A percentile compares a stretch with the other conserved stretches of the same genome.
Evolutionary conservation across 2,888 invertebrate species (phyloP).

Genomic region (Watsonalla binaria): DNA sequence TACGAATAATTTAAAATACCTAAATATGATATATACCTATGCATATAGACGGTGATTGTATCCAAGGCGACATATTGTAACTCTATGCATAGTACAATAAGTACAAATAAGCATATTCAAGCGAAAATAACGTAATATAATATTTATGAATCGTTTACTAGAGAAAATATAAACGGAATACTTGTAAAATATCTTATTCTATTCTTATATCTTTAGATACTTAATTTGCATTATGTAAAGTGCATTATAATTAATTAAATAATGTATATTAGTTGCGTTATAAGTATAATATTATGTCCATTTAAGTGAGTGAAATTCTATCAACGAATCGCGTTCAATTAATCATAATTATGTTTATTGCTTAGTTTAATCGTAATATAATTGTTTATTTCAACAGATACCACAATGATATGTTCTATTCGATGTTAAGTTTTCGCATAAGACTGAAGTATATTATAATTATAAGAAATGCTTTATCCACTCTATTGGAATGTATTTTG

Average conservation of each 20-base stretch:
- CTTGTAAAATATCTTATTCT: background rate
- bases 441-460: slow-evolving; percentile 1
- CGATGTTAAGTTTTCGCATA: background rate
- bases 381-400: background rate
- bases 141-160: background rate
- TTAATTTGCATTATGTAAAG: background rate
- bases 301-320: background rate
- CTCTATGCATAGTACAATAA: background rate
- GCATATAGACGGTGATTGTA: background rate
- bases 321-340: background rate
- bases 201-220: background rate
- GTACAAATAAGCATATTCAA: background rate
- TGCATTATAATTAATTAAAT: no score
- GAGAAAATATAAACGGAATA: background rate
- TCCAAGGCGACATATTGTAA: background rate
- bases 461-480: background rate
- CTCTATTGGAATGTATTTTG: background rate
- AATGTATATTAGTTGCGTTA: background rate
- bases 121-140: background rate
- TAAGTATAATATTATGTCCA: background rate
- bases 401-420: background rate
- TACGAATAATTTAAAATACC: background rate
- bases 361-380: background rate
- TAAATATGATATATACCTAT: background rate
- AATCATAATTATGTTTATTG: no score